Base-by-base conservation (phyloP, 2,797 vertebrate genomes). In the Paramormyrops hopkinsi region DNA sequence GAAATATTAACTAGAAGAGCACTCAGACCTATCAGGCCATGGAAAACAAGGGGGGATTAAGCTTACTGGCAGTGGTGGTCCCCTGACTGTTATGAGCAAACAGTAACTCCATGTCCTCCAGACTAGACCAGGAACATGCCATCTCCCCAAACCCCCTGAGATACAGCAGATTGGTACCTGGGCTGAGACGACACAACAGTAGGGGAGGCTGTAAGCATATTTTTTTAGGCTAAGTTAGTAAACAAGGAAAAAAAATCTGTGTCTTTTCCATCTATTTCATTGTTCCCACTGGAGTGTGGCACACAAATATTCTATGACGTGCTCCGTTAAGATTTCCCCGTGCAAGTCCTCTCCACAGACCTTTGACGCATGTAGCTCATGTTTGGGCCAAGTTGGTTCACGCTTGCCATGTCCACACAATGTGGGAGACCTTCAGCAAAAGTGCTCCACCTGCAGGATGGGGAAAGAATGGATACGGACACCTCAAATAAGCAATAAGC, bases 381-480 rank as follows among this genome's bases (percentile, higher is more conserved):
- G 88, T 95, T 95, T 2, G 94, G 94, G 19, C 92, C 93, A 3
- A 96, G 93, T 6, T 92, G 90, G 14, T 91, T 85, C 56, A 89
- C 0, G 51, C 76, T 92, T 73, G 48, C 79, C 85, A 94, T 53
- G 59, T 94, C 93, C 2, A 92, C 82, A 48, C 95, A 94, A 0
- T 91, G 93, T 1, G 93, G 93, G 56, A 92, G 89, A 0, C 94
- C 94, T 1, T 93, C 93, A 0, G 90, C 73, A 22, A 91, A 93
- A 3, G 7, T 37, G 2, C 88, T 41, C 95, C 95, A 96, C 54
- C 95, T 96, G 88, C 11, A 91, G 62, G 51, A 14, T 83, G 84
- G 76, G 89, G 22, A 83, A 22, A 44, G 17, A 83, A 17, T 19
- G 2, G 79, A 22, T 8, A n/a, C 0, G 19, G 44, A 19, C 50